phyloP scores from a whole-genome alignment of 2,888 invertebrate genomes.

The Meghimatium bilineatum region DNA sequence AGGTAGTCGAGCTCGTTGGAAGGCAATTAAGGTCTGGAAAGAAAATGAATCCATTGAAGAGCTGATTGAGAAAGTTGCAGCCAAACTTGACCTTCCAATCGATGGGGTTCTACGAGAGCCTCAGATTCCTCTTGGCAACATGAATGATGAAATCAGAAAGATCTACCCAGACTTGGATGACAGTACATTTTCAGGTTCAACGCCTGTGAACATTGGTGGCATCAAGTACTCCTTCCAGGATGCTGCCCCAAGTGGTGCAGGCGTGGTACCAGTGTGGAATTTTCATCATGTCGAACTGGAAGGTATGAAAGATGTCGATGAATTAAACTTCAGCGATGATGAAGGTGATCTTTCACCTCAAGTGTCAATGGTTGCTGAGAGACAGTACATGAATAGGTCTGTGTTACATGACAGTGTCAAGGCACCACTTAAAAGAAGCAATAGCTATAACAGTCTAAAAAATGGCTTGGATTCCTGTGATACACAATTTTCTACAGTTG shows the following conservation, averaged over 20 bases:
- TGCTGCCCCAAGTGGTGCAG: constrained; percentile 75
- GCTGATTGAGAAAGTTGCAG: constrained; percentile 68
- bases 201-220: constrained; percentile 67
- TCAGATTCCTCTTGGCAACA: constrained; percentile 68
- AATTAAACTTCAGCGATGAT: constrained; percentile 67
- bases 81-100: constrained; percentile 63
- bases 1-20: constrained; percentile 76
- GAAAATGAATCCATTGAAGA: constrained; percentile 74
- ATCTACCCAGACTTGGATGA: constrained; percentile 72
- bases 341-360: constrained; percentile 64
- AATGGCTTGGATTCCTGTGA: constrained; percentile 42
- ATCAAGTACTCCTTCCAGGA: constrained; percentile 71
- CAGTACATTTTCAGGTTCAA: constrained; percentile 58
- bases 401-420: constrained; percentile 70
- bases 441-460: constrained; percentile 36
- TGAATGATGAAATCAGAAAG: constrained; percentile 74
- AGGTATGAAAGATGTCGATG: constrained; percentile 69
- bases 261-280: constrained; percentile 76
- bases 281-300: constrained; percentile 70
- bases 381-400: constrained; percentile 75
- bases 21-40: constrained; percentile 77
- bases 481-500: constrained; percentile 60
- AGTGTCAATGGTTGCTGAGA: constrained; percentile 75
- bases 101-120: constrained; percentile 59
- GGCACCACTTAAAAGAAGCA: constrained; percentile 34